Conservation (phyloP, 2,113 vertebrate species). For the Nannobrachium achirus region DNA sequence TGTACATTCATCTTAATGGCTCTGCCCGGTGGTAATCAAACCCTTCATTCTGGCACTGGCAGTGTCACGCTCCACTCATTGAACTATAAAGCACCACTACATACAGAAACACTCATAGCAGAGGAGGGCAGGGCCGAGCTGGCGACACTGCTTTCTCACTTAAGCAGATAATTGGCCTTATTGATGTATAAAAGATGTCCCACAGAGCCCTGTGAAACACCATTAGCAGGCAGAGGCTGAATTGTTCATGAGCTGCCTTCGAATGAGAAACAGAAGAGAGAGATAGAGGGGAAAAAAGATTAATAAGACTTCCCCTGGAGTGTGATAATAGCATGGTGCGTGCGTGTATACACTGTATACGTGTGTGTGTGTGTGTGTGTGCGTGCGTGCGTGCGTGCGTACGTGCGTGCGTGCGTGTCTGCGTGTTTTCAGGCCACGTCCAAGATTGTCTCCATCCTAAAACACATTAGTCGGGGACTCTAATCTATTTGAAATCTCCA, state of each 20-base stretch:
- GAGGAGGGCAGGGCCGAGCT: conserved; percentile 72
- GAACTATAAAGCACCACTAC: conserved; percentile 37
- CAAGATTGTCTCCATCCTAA: conserved; percentile 65
- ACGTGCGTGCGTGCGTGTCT: conserved; percentile 52
- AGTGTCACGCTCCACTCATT: conserved; percentile 22
- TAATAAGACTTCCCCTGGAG: conserved; percentile 80
- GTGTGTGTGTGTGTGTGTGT: conserved; percentile 37
- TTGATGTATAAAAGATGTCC: conserved; percentile 88
- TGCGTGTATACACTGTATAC: conserved; percentile 2
- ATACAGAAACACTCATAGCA: conserved; percentile 24
- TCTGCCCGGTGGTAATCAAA: not conserved
- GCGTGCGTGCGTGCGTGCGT: conserved; percentile 44
- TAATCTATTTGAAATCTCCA: conserved; percentile 66
- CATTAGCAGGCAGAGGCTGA: conserved; percentile 81
- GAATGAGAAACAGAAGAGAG: conserved; percentile 74
- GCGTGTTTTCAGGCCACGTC: conserved; percentile 49
- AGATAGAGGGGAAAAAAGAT: conserved; percentile 59
- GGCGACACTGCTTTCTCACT: conserved; percentile 73
- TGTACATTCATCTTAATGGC: conserved; percentile 3
- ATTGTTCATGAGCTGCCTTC: conserved; percentile 83
- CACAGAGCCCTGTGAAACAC: conserved; percentile 81
- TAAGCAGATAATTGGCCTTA: conserved; percentile 87
- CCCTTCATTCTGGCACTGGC: conserved; percentile 29
- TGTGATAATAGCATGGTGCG: conserved; percentile 71
- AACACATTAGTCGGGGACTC: conserved; percentile 59